Base-by-base conservation (phyloP, 2,888 invertebrate genomes). In the Pharmacophagus antenor region DNA sequence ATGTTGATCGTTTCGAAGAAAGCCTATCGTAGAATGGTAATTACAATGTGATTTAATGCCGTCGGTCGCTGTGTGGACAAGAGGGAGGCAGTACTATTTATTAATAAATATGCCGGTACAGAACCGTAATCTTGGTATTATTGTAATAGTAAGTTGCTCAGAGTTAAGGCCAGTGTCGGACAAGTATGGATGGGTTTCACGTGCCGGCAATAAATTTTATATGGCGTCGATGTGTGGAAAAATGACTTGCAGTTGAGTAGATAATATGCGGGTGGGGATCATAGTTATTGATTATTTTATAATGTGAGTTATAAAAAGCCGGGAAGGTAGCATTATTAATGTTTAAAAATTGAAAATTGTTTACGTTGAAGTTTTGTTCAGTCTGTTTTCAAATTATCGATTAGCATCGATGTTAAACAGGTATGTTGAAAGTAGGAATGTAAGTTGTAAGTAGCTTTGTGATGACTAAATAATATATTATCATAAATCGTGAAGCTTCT, bases 1-100 rank as follows among this genome's bases (percentile, higher is more conserved):
- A 84, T 82, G 75, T 68, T 60, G 27, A 56, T 61, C 48, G 31
- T 25, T 42, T n/a, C 67, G 72, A 77, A 76, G 82, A 82, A 81
- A 81, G 78, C 73, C 75, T 79, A 79, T 79, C 74, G 69, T 68
- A 72, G 78, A 76, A 68, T 75, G 62, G 77, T 82, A 82, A 87
- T 86, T 85, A 84, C 78, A 75, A 69, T 73, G 71, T 87, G 85
- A 87, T 87, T 86, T 85, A 88, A 80, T 74, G 69, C 69, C 73
- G 65, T 70, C 70, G 75, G 74, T 76, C 73, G 72, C 67, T 68
- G 72, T 74, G 80, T 74, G 74, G 84, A 85, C 85, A 81, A 74
- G 77, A 79, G 75, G 79, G 76, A 76, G 76, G 76, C 69, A 73
- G 75, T 76, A 73, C 74, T 78, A 80, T 85, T 84, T 85, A 85